Conservation (phyloP, 2,888 invertebrate genomes). For the Philonicus albiceps region DNA sequence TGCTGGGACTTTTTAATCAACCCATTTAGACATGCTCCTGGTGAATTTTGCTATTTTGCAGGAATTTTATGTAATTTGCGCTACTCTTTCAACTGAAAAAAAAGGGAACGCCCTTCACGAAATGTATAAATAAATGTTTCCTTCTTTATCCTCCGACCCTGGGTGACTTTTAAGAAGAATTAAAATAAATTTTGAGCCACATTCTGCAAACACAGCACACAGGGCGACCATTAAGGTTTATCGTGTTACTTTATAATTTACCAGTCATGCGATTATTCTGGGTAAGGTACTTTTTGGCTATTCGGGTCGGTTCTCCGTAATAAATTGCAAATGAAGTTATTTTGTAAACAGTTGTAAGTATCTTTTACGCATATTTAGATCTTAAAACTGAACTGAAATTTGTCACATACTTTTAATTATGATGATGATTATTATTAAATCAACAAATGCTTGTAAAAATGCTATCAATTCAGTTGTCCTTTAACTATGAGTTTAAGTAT, state of each 20-base stretch:
- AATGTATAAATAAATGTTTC: slow-evolving; percentile 24
- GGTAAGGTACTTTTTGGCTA: not conserved
- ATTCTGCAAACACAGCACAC: not conserved
- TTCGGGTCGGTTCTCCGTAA: not conserved
- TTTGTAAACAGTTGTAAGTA: not conserved
- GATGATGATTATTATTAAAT: too few relatives aligned
- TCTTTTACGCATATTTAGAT: not conserved
- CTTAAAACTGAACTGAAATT: not conserved
- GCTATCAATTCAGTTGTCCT: too few relatives aligned
- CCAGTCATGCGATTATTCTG: not conserved
- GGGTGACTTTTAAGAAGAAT: not conserved
- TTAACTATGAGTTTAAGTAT: too few relatives aligned
- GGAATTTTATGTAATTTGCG: slow-evolving; percentile 9
- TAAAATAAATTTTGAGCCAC: not conserved
- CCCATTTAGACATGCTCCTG: slow-evolving; percentile 3
- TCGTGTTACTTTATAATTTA: not conserved
- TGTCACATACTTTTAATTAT: too few relatives aligned
- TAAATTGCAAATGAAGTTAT: not conserved
- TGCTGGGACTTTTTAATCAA: slow-evolving; percentile 42
- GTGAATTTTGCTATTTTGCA: slow-evolving; percentile 20
- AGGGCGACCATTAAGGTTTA: not conserved
- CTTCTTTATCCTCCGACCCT: not conserved
- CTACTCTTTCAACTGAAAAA: not conserved
- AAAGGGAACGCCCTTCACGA: not conserved
- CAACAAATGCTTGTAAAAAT: too few relatives aligned